Conservation (phyloP, 2,797 vertebrate species). For the Triplophysa bombifrons region DNA sequence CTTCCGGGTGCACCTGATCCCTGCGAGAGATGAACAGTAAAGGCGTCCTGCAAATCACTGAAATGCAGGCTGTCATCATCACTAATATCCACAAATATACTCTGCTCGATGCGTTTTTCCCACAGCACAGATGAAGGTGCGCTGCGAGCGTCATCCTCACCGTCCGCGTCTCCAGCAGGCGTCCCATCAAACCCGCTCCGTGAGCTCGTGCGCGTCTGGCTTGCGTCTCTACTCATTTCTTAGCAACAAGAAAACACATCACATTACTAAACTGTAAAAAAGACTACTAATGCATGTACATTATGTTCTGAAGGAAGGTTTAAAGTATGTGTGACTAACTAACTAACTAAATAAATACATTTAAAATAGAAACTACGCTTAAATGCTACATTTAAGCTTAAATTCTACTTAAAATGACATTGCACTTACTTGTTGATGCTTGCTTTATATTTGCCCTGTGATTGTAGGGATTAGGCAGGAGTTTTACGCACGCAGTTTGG, state of each 20-base stretch:
- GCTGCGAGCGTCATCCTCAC: conserved; percentile 49
- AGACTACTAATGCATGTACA: background rate
- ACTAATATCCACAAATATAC: conserved; percentile 76
- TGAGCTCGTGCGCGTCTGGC: background rate
- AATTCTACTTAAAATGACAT: background rate
- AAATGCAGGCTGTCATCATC: conserved; percentile 79
- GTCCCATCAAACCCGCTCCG: background rate
- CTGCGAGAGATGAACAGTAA: conserved; percentile 68
- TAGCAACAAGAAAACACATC: conserved; percentile 65
- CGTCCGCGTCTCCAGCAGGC: conserved; percentile 63
- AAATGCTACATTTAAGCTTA: background rate
- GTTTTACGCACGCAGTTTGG: background rate
- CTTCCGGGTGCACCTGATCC: conserved; percentile 69
- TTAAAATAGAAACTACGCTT: background rate
- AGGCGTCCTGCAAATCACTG: conserved; percentile 74
- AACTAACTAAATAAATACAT: background rate
- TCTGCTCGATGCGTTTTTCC: conserved; percentile 76
- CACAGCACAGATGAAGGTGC: conserved; percentile 67
- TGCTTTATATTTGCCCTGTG: background rate
- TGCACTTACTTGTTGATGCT: conserved; percentile 22
- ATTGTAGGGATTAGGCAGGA: background rate
- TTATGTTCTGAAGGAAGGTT: too few species aligned
- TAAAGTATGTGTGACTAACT: too few species aligned
- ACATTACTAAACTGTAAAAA: conserved; percentile 19
- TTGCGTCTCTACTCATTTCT: conserved; percentile 56